Conservation (phyloP, 2,797 vertebrate genomes). For the Nothura maculosa region DNA sequence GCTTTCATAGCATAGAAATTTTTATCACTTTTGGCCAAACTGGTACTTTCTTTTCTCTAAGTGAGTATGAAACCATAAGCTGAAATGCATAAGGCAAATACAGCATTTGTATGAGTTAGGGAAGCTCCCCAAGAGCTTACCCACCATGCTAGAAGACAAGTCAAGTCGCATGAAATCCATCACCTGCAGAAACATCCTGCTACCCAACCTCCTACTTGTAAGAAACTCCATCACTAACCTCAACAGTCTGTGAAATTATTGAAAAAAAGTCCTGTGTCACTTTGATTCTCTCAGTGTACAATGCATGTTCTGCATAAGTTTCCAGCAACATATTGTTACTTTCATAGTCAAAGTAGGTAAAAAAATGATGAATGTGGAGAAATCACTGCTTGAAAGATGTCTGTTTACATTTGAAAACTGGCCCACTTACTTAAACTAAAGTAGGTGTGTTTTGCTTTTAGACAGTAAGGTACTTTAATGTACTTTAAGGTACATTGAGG, state of each 20-base stretch:
- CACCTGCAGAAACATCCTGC: neutral
- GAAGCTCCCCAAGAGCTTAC: neutral
- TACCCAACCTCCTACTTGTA: neutral
- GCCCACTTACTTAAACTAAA: neutral
- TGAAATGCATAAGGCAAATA: constrained; percentile 6
- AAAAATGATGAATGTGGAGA: neutral
- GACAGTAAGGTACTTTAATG: neutral
- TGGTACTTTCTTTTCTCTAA: neutral
- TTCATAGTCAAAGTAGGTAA: neutral
- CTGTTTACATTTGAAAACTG: neutral
- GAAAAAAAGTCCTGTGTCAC: neutral
- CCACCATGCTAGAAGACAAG: neutral
- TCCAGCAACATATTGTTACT: neutral
- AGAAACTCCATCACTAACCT: constrained; percentile 6
- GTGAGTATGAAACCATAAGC: neutral
- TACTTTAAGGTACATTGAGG: neutral
- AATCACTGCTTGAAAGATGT: neutral
- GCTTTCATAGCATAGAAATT: neutral
- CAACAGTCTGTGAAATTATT: neutral
- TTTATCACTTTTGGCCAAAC: neutral
- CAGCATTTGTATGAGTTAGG: neutral
- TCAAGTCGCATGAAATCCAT: neutral
- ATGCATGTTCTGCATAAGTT: neutral
- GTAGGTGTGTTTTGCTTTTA: neutral
- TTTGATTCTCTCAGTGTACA: neutral